phyloP scores from a whole-genome alignment of 2,888 invertebrate genomes.

The Tridacna crocea region DNA sequence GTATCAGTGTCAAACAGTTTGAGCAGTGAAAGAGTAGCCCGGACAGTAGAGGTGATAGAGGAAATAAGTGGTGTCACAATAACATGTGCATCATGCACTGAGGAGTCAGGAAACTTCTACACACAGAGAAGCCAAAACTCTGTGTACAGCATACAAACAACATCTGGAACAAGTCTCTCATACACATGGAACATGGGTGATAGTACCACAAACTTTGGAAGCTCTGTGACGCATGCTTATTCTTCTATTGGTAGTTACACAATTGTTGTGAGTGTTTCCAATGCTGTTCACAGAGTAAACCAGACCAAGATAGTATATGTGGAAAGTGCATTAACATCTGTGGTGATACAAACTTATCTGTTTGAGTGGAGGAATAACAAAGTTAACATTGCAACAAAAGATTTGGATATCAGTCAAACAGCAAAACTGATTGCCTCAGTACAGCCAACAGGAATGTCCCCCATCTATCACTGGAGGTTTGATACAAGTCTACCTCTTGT shows the following conservation, averaged over 20 bases:
- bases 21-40: conserved; percentile 41
- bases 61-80: conserved; percentile 61
- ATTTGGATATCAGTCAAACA: conserved; percentile 23
- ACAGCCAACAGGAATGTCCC: conserved; percentile 32
- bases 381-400: not conserved
- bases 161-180: conserved; percentile 55
- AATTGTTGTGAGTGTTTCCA: conserved; percentile 56
- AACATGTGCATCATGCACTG: conserved; percentile 49
- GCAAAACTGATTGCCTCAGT: conserved; percentile 31
- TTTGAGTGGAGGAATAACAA: conserved; percentile 23
- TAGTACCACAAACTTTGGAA: conserved; percentile 32
- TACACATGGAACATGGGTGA: conserved; percentile 66
- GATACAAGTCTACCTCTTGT: conserved; percentile 24
- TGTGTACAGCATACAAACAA: conserved; percentile 52
- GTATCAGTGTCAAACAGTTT: conserved; percentile 64
- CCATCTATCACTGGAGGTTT: conserved; percentile 37
- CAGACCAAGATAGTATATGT: conserved; percentile 44
- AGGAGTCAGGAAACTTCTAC: conserved; percentile 50
- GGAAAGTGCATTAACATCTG: conserved; percentile 43
- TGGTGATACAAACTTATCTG: conserved; percentile 18
- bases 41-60: conserved; percentile 58
- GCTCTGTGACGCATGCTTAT: conserved; percentile 42
- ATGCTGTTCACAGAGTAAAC: conserved; percentile 36
- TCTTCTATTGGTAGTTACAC: conserved; percentile 43
- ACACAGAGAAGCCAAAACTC: conserved; percentile 55